These are phyloP conservation scores for Tillus elongatus DNA, from an alignment of 2,888 invertebrate genomes.

Conservation along the genomic window DNA sequence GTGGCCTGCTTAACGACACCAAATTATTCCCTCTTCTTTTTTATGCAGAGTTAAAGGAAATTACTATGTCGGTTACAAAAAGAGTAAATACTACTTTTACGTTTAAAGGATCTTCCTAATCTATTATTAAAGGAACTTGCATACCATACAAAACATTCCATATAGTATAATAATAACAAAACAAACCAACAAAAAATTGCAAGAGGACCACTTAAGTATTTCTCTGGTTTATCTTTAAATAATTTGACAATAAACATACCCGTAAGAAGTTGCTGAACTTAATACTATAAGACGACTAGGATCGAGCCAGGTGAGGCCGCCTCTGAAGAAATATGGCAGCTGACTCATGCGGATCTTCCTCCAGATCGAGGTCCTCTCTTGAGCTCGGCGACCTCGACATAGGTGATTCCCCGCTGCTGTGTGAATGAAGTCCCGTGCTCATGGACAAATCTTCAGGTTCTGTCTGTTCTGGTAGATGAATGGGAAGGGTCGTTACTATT, in stretches of 20 bases:
- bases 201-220: no score
- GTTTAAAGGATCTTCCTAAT: no score
- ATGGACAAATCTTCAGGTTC: slow-evolving; percentile 86
- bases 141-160: no score
- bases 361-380: slow-evolving; percentile 41
- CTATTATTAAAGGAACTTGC: no score
- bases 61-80: no score
- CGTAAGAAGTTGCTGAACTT: slow-evolving; percentile 19
- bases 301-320: slow-evolving; percentile 26
- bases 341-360: slow-evolving; percentile 48
- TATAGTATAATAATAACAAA: no score
- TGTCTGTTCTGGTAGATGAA: slow-evolving; percentile 68
- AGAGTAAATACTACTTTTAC: no score
- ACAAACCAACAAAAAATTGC: no score
- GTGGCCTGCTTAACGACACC: no score
- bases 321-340: slow-evolving; percentile 45
- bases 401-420: slow-evolving; percentile 44
- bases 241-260: slow-evolving; percentile 23
- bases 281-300: slow-evolving; percentile 28
- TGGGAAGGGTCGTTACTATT: slow-evolving; percentile 32
- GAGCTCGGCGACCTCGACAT: slow-evolving; percentile 41
- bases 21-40: no score
- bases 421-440: slow-evolving; percentile 47
- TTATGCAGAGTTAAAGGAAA: no score
- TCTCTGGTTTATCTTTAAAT: no score